These are phyloP conservation scores for Chydorus sphaericus DNA, from an alignment of 2,888 invertebrate species.

Conservation along the genomic window DNA sequence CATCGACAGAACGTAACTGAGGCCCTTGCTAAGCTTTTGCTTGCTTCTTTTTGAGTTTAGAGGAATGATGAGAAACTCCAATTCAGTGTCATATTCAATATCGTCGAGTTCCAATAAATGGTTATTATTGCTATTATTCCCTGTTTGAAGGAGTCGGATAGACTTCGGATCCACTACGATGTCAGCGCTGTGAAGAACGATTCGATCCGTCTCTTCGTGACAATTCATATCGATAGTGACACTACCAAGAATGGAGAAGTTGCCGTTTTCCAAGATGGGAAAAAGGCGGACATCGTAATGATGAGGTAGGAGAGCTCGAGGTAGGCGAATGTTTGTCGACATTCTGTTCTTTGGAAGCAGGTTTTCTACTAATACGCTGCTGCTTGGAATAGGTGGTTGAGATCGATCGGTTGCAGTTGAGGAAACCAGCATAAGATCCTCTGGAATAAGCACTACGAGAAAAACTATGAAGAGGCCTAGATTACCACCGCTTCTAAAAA, in stretches of 20 bases:
- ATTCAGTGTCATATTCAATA: background rate
- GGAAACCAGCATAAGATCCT: too few relatives aligned
- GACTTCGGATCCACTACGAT: constrained; percentile 38
- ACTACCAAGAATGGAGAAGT: constrained; percentile 19
- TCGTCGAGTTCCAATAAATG: background rate
- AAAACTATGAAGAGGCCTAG: too few relatives aligned
- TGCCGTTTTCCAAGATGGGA: constrained; percentile 18
- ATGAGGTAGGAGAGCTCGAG: constrained; percentile 7
- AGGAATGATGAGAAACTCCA: constrained; percentile 7
- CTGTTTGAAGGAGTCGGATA: too few relatives aligned
- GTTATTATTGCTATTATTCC: too few relatives aligned
- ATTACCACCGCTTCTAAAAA: too few relatives aligned
- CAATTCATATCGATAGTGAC: constrained; percentile 16
- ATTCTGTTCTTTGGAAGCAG: background rate
- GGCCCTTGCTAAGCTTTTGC: constrained; percentile 36
- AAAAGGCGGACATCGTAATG: constrained; percentile 17
- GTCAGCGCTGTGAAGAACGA: constrained; percentile 60
- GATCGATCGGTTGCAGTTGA: background rate
- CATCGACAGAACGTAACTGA: constrained; percentile 49
- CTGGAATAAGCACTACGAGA: too few relatives aligned
- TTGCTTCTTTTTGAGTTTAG: constrained; percentile 14
- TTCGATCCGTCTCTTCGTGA: constrained; percentile 42
- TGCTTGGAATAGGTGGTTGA: too few relatives aligned
- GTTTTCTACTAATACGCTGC: too few relatives aligned
- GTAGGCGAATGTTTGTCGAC: constrained; percentile 11